Conservation (phyloP, 2,797 vertebrate species). For the Coregonus sp. region DNA sequence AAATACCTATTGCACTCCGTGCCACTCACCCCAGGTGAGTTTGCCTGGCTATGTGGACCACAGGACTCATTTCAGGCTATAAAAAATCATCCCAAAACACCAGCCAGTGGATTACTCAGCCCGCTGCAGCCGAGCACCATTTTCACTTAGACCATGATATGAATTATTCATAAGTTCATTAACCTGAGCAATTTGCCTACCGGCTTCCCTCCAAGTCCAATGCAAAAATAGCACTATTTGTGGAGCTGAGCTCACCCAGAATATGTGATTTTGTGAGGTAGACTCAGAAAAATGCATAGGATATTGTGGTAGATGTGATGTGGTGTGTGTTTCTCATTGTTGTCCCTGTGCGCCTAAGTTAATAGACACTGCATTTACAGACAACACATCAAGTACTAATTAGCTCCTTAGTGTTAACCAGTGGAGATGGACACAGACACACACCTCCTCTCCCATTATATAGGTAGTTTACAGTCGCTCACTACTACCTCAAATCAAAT, state of each 20-base stretch:
- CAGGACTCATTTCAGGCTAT: neutral
- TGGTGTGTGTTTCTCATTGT: neutral
- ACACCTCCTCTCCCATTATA: neutral
- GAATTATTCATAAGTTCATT: conserved; percentile 70
- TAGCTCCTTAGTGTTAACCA: neutral
- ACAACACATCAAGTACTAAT: neutral
- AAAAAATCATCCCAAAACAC: conserved; percentile 13
- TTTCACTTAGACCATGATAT: conserved; percentile 54
- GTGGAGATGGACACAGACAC: neutral
- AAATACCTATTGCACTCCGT: neutral
- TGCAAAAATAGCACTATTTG: conserved; percentile 53
- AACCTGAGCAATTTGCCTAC: conserved; percentile 63
- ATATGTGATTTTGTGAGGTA: neutral
- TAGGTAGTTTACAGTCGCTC: neutral
- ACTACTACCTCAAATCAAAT: neutral
- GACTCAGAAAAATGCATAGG: neutral
- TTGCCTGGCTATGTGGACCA: neutral
- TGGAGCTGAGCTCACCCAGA: conserved; percentile 15
- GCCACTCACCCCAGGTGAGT: neutral
- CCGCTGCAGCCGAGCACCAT: conserved; percentile 28
- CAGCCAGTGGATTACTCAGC: conserved; percentile 52
- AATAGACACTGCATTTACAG: neutral
- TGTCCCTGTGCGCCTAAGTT: neutral
- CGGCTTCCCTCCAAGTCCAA: conserved; percentile 42
- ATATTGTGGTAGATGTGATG: neutral